Conservation (phyloP, 2,113 vertebrate genomes). For the Ptyas mucosa region DNA sequence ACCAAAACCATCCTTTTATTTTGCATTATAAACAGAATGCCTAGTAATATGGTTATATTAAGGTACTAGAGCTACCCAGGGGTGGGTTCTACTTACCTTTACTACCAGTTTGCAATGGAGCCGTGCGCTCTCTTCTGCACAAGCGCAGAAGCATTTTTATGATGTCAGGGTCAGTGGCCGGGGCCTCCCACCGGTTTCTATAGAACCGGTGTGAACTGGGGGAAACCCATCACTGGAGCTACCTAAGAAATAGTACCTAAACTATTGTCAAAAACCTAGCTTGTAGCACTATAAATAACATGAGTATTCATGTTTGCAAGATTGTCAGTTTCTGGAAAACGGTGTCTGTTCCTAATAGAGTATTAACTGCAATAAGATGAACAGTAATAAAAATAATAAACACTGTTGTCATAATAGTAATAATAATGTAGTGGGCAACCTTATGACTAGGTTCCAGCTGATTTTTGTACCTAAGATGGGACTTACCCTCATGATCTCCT, state of each 20-base stretch:
- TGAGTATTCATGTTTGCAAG: conserved; percentile 63
- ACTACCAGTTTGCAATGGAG: no score
- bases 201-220: no score
- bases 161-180: no score
- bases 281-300: conserved; percentile 68
- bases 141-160: no score
- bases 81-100: no score
- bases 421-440: conserved; percentile 35
- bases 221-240: background rate
- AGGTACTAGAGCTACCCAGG: conserved; percentile 44
- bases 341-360: conserved; percentile 48
- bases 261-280: conserved; percentile 62
- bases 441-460: background rate
- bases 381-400: background rate
- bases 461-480: background rate
- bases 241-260: conserved; percentile 56
- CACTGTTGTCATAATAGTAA: background rate
- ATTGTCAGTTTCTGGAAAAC: conserved; percentile 56
- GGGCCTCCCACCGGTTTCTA: no score
- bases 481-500: background rate
- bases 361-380: background rate
- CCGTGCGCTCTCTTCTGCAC: no score
- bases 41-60: conserved; percentile 64
- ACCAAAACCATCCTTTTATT: conserved; percentile 65
- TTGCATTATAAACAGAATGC: conserved; percentile 60